Percentiles rank a stretch among this genome's conserved stretches.
phyloP scores from a whole-genome alignment of 1,140 invertebrate genomes.

The Drosophila nigromelanica region DNA sequence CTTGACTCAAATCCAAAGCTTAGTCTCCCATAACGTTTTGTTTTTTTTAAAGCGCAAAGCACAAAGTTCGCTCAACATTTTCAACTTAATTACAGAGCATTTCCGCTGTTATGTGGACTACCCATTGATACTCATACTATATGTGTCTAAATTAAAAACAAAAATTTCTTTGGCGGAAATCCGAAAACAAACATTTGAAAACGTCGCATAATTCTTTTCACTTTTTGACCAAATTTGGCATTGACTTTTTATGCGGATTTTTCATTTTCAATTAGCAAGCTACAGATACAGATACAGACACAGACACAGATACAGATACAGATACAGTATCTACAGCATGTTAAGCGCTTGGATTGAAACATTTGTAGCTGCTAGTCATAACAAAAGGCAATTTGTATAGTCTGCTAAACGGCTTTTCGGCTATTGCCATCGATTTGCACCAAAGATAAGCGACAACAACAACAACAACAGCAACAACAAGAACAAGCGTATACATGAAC shows the following conservation, averaged over 20 bases:
- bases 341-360: constrained; percentile 36
- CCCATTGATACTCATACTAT: background rate
- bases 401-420: constrained; percentile 57
- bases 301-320: constrained; percentile 21
- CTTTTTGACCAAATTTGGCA: constrained; percentile 74
- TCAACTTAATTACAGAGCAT: constrained; percentile 65
- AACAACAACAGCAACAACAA: constrained; percentile 37
- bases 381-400: constrained; percentile 75
- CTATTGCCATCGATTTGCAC: constrained; percentile 58
- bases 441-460: constrained; percentile 55
- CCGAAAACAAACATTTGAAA: constrained; percentile 42
- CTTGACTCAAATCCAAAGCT: constrained; percentile 20
- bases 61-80: constrained; percentile 37
- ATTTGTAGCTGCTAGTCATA: constrained; percentile 50
- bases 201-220: constrained; percentile 74
- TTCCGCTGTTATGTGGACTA: constrained; percentile 45
- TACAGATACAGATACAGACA: constrained; percentile 27
- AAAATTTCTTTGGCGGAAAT: constrained; percentile 76
- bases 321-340: constrained; percentile 26
- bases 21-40: constrained; percentile 61
- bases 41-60: background rate
- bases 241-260: constrained; percentile 42
- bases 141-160: constrained; percentile 50
- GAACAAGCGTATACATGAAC: constrained; percentile 19
- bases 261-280: constrained; percentile 57